Evolutionary conservation across 2,113 vertebrate genomes (phyloP), one percentile per base, ranked within the genome.

Genomic region (Vanacampus margaritifer): DNA sequence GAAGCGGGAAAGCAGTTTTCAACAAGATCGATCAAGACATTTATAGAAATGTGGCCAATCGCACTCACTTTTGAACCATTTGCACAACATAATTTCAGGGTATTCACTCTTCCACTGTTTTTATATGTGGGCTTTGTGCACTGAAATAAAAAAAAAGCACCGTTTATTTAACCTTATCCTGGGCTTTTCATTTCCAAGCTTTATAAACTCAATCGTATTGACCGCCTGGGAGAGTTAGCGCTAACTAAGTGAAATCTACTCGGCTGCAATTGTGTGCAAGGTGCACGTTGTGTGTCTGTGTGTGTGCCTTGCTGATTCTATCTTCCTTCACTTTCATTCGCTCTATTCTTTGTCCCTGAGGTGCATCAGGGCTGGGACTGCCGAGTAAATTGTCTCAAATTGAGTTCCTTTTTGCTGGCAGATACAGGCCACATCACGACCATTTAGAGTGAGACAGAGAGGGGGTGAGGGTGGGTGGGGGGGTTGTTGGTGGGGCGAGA

Each of bases 331-430:
- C 92, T 95, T 97, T 95, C 94, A 95, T 96, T 97, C 95, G 94
- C 94, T 95, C 93, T 94, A 92, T 94, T 95, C 93, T 93, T 92
- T 91, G 92, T 94, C 93, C 90, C 94, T 89, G 93, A 92, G 92
- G 93, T 95, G 94, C 91, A 91, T 91, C 90, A 92, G 93, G 93
- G 92, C 92, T 94, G 92, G 94, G 94, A 94, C 94, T 95, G 94
- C 94, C 85, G 91, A 95, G 95, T 95, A 97, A 98, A 97, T 98
- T 95, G 94, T 95, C 94, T 93, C 95, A 97, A 98, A 98, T 97
- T 98, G 94, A 97, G 94, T 95, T 97, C 94, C 94, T 95, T 89
- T 95, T 96, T 92, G 94, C 93, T 92, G 90, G 93, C 93, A 93
- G 90, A 96, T 93, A 94, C 92, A 94, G 91, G 91, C 88, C 93